Evolutionary conservation across 1,140 invertebrate species (phyloP).

Genomic region (Cepaea nemoralis): DNA sequence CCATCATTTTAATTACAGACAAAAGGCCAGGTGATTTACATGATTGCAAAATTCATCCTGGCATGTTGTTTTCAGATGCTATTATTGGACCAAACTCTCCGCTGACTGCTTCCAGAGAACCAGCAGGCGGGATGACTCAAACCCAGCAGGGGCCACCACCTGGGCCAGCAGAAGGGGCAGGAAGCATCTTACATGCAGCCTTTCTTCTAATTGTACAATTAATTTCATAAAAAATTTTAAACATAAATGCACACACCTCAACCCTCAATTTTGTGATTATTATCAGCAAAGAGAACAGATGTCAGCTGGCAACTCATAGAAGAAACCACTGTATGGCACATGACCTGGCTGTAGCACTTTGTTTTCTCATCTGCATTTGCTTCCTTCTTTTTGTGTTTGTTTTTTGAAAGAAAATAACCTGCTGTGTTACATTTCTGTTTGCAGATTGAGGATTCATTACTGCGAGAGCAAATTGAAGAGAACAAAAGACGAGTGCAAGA

Average conservation of each 20-base stretch:
- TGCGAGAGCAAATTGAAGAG: conserved; percentile 91
- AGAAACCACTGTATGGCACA: background rate
- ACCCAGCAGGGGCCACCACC: background rate
- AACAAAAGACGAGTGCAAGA: conserved; percentile 88
- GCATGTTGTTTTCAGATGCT: conserved; percentile 8
- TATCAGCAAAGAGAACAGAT: conserved; percentile 31
- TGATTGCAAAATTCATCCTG: conserved; percentile 21
- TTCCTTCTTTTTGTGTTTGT: background rate
- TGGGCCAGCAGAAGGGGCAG: conserved; percentile 15
- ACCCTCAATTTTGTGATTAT: too few species aligned
- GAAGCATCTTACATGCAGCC: conserved; percentile 5
- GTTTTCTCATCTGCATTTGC: background rate
- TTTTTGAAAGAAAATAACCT: background rate
- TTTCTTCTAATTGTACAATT: conserved; percentile 13
- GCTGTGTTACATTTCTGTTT: conserved; percentile 32
- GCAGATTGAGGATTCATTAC: conserved; percentile 83
- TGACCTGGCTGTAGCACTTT: background rate
- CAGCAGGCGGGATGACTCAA: conserved; percentile 18
- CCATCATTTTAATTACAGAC: conserved; percentile 46
- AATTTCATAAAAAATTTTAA: too few species aligned
- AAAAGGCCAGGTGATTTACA: conserved; percentile 48
- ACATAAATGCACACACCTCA: too few species aligned
- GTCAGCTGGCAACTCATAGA: conserved; percentile 1
- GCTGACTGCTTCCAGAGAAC: conserved; percentile 15
- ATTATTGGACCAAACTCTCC: conserved; percentile 18